Evolutionary conservation across 2,113 vertebrate genomes (phyloP).

Genomic region (Brachypteracias leptosomus): DNA sequence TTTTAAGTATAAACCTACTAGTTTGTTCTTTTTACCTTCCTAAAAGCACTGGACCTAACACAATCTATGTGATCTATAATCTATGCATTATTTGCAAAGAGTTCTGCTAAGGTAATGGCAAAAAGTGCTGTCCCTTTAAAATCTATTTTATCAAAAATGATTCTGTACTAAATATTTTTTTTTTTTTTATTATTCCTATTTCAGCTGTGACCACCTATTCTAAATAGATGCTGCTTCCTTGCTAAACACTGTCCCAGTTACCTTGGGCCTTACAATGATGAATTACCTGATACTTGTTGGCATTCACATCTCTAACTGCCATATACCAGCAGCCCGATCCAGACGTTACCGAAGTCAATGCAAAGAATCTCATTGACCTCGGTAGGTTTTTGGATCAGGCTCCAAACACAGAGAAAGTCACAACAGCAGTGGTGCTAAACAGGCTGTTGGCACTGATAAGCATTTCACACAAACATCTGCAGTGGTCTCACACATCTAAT

Average conservation of each 20-base stretch:
- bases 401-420: neutral
- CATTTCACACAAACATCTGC: slow-evolving; percentile 4
- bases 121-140: neutral
- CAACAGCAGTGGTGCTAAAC: neutral
- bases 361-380: slow-evolving; percentile 35
- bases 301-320: neutral
- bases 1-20: neutral
- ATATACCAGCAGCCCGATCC: neutral
- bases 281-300: neutral
- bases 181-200: neutral
- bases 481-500: neutral
- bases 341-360: neutral
- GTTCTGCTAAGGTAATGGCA: neutral
- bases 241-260: neutral
- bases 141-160: neutral
- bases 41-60: neutral
- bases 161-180: neutral
- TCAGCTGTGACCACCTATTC: neutral
- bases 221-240: neutral
- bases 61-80: neutral
- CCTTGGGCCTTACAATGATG: neutral
- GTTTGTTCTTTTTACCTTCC: neutral
- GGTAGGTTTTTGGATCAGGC: neutral
- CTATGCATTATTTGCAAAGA: neutral
- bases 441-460: neutral